phyloP scores from a whole-genome alignment of 2,888 invertebrate genomes.

The Sussaba pulchella region DNA sequence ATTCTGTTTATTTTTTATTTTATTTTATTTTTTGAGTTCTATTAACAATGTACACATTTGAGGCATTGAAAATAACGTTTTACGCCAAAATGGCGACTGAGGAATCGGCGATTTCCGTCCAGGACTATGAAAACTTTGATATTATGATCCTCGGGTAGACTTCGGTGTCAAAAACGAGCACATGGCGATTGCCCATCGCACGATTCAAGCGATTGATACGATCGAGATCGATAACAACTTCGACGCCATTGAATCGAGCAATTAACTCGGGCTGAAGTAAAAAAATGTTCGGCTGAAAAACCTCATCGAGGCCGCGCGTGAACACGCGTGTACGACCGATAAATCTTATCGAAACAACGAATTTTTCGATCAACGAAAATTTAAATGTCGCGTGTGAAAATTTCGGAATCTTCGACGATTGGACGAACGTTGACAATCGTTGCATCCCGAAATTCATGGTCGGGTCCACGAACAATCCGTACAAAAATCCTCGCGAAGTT shows the following conservation, averaged over 20 bases:
- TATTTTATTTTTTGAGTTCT: no score
- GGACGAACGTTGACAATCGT: conserved; percentile 86
- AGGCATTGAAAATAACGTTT: conserved; percentile 91
- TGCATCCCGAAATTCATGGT: conserved; percentile 91
- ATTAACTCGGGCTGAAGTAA: conserved; percentile 74
- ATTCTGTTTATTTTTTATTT: neutral
- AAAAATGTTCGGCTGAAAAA: conserved; percentile 82
- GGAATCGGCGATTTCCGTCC: conserved; percentile 86
- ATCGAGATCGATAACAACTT: conserved; percentile 63
- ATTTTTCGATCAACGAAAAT: no score
- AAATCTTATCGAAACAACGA: conserved; percentile 26
- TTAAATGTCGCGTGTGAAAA: neutral
- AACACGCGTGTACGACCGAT: conserved; percentile 86
- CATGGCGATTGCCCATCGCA: conserved; percentile 42
- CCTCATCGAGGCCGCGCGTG: conserved; percentile 85
- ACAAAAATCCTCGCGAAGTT: conserved; percentile 86
- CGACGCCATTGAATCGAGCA: conserved; percentile 71
- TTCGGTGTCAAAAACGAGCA: conserved; percentile 47
- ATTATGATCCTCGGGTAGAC: conserved; percentile 71
- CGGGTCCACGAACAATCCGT: conserved; percentile 88
- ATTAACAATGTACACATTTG: no score
- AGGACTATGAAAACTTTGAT: conserved; percentile 85
- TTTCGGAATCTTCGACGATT: conserved; percentile 73
- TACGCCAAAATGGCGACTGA: conserved; percentile 90
- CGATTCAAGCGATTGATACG: conserved; percentile 45